A percentile compares a stretch with the other conserved stretches of the same genome.
phyloP scores from a whole-genome alignment of 2,113 vertebrate species.

The Clinocottus analis region DNA sequence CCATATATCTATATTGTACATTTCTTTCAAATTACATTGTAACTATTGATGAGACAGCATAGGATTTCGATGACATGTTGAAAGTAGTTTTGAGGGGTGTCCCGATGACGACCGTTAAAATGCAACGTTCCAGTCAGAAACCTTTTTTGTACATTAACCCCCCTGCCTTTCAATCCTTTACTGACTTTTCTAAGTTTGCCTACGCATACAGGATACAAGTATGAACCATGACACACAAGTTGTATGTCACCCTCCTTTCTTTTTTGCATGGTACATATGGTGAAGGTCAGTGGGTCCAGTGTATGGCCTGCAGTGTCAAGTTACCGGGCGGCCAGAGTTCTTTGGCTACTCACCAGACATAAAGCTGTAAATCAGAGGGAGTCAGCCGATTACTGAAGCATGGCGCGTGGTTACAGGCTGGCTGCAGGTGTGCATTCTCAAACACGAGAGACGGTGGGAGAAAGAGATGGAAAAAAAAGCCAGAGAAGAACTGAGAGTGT shows the following conservation, averaged over 20 bases:
- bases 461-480: slow-evolving; percentile 55
- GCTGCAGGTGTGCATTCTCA: slow-evolving; percentile 82
- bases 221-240: slow-evolving; percentile 26
- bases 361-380: slow-evolving; percentile 76
- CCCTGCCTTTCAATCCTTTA: not conserved
- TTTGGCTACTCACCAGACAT: slow-evolving; percentile 68
- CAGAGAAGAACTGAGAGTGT: slow-evolving; percentile 75
- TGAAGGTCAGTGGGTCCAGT: slow-evolving; percentile 35
- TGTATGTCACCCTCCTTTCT: slow-evolving; percentile 33
- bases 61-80: not conserved
- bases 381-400: slow-evolving; percentile 77
- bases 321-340: slow-evolving; percentile 46
- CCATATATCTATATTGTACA: not conserved
- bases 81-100: not conserved
- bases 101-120: not conserved
- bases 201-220: not conserved
- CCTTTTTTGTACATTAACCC: not conserved
- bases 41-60: not conserved
- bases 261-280: slow-evolving; percentile 23
- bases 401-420: slow-evolving; percentile 68
- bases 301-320: slow-evolving; percentile 50
- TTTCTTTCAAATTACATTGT: not conserved
- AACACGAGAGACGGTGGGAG: slow-evolving; percentile 40
- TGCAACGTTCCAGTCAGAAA: not conserved
- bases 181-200: not conserved